Evolutionary conservation across 2,888 invertebrate species (phyloP).

Genomic region (Sarcophaga rosellei): DNA sequence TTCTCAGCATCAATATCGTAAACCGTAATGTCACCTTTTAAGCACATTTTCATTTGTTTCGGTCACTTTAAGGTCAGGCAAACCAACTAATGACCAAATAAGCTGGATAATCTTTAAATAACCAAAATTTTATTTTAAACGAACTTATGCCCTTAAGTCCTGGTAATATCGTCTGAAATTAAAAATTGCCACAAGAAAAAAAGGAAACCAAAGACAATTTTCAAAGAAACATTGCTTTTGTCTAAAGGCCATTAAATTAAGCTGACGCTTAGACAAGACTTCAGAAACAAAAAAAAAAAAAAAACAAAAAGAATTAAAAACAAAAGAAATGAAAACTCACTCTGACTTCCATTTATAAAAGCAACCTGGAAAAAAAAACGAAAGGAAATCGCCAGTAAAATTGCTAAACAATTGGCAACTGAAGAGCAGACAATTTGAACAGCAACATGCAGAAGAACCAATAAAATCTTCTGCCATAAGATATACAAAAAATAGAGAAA

Average conservation of each 20-base stretch:
- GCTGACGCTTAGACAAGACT: conserved; percentile 56
- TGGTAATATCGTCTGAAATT: not conserved
- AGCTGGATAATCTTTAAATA: no score
- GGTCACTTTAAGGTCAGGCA: no score
- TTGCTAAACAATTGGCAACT: conserved; percentile 64
- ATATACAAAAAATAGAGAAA: conserved; percentile 22
- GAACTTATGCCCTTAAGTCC: no score
- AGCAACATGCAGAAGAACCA: conserved; percentile 24
- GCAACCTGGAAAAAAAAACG: conserved; percentile 14
- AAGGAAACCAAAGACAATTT: not conserved
- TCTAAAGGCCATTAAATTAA: conserved; percentile 59
- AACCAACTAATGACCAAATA: no score
- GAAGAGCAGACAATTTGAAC: conserved; percentile 42
- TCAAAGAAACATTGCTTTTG: conserved; percentile 3
- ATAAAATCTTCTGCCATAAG: conserved; percentile 52
- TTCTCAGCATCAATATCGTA: no score
- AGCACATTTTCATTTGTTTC: no score
- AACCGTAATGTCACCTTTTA: no score
- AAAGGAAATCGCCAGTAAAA: conserved; percentile 42
- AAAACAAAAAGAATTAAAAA: not conserved
- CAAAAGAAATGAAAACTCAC: conserved; percentile 2
- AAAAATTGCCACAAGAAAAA: not conserved
- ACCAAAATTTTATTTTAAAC: no score
- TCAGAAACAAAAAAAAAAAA: not conserved
- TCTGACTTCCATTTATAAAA: not conserved